Evolutionary conservation across 2,888 invertebrate genomes (phyloP).

Genomic region (Sminthurides aquaticus): DNA sequence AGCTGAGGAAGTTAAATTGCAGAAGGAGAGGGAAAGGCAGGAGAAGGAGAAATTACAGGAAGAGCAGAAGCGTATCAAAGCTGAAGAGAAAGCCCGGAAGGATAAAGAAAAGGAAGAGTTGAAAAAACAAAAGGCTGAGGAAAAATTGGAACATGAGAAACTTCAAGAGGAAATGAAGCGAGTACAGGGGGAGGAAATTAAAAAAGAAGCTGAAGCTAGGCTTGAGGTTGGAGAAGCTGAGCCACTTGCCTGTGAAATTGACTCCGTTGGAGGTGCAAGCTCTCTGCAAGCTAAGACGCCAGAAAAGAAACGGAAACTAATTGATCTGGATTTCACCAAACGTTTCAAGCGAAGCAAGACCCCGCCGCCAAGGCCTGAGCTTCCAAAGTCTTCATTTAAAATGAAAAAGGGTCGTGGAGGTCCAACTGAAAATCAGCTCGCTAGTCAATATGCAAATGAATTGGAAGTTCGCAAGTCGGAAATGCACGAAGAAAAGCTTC

Average conservation of each 20-base stretch:
- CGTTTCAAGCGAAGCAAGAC: constrained; percentile 47
- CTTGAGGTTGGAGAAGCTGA: background rate
- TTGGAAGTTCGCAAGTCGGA: constrained; percentile 19
- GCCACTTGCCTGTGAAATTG: background rate
- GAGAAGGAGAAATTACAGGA: constrained; percentile 23
- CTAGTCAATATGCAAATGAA: constrained; percentile 27
- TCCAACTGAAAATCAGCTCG: constrained; percentile 25
- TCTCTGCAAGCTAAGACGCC: constrained; percentile 8
- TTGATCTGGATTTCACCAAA: constrained; percentile 44
- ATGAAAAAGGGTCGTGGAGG: background rate
- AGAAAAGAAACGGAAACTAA: constrained; percentile 22
- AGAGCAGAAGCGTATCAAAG: constrained; percentile 45
- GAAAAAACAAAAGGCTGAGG: constrained; percentile 9
- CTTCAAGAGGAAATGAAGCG: background rate
- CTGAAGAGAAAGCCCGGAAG: constrained; percentile 43
- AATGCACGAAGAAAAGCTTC: constrained; percentile 11
- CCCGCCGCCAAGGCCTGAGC: constrained; percentile 49
- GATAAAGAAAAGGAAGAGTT: constrained; percentile 19
- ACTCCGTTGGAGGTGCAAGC: background rate
- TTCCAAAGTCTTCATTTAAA: background rate
- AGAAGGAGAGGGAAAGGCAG: constrained; percentile 25
- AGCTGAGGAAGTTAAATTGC: constrained; percentile 22
- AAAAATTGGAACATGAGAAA: constrained; percentile 10
- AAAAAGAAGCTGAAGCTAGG: constrained; percentile 4
- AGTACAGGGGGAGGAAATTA: constrained; percentile 10